These are phyloP conservation scores for Thysanoteuthis rhombus DNA, from an alignment of 2,888 invertebrate species.

Conservation along the genomic window DNA sequence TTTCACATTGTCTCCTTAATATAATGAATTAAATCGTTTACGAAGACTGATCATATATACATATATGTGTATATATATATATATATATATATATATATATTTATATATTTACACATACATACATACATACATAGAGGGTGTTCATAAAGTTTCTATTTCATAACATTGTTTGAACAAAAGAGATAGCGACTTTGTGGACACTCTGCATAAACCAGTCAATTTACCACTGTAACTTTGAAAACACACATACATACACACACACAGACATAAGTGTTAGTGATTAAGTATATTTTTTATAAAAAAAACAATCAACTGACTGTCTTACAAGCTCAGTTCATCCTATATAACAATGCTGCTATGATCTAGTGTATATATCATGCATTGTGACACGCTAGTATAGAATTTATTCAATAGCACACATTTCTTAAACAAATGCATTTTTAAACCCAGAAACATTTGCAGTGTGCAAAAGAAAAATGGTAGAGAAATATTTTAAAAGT, in stretches of 20 bases:
- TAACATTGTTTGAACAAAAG: too few relatives aligned
- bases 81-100: too few relatives aligned
- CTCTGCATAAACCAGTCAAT: too few relatives aligned
- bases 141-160: too few relatives aligned
- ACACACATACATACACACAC: neutral
- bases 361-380: neutral
- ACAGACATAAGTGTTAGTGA: neutral
- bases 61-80: too few relatives aligned
- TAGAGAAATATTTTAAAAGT: neutral
- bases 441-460: conserved; percentile 12
- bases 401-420: neutral
- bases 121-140: too few relatives aligned
- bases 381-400: neutral
- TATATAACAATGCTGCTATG: neutral
- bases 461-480: neutral
- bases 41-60: too few relatives aligned
- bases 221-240: neutral
- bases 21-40: too few relatives aligned
- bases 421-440: neutral
- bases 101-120: too few relatives aligned
- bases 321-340: neutral
- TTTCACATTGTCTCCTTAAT: too few relatives aligned
- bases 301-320: neutral
- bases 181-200: too few relatives aligned
- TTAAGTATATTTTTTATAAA: neutral